Base-by-base conservation (phyloP, 2,113 vertebrate species). In the Campylorhamphus procurvoides region DNA sequence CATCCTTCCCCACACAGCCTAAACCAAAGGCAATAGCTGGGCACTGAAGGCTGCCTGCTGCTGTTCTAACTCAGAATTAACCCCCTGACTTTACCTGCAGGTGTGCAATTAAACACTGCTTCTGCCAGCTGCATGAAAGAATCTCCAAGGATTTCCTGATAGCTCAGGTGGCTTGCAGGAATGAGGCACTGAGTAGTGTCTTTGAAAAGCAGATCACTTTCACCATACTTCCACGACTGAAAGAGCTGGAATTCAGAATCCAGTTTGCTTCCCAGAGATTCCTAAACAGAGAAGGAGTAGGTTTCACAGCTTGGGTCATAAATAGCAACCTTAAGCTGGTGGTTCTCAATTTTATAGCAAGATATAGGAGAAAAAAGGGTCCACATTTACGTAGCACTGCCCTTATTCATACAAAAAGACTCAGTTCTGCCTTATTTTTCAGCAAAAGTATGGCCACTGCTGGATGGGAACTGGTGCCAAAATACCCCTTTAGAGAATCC, bases 181-280 rank as follows among this genome's bases (percentile, higher is more conserved):
- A 98, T 96, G 9, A 99, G 98, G 82, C 97, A 98, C 66, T 83
- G 96, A 25, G 99, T 98, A 40, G 97, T 64, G 46, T 99, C 99
- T 97, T 99, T 99, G 93, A 99, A 99, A 67, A 99, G 98, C 84
- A 99, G 95, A 93, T 99, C 98, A 44, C 97, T 99, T 94, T 98
- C 98, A 93, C 98, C 98, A 37, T 98, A 99, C 35, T 97, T 97
- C 52, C 97, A 93, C 0, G 99, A 99, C 86, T 98, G 96, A 94
- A 99, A 99, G 47, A 99, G 98, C 4, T 97, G 97, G 91, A 99
- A 99, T 22, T 97, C 96, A 33, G 97, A 75, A 62, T 97, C 95
- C 83, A 77, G 50, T 73, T 96, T 98, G 62, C 97, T 94, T 92
- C 94, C 76, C 69, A 98, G 91, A 46, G 97, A 98, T 91, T 99